phyloP scores from a whole-genome alignment of 2,797 vertebrate genomes.

The Loriculus beryllinus region DNA sequence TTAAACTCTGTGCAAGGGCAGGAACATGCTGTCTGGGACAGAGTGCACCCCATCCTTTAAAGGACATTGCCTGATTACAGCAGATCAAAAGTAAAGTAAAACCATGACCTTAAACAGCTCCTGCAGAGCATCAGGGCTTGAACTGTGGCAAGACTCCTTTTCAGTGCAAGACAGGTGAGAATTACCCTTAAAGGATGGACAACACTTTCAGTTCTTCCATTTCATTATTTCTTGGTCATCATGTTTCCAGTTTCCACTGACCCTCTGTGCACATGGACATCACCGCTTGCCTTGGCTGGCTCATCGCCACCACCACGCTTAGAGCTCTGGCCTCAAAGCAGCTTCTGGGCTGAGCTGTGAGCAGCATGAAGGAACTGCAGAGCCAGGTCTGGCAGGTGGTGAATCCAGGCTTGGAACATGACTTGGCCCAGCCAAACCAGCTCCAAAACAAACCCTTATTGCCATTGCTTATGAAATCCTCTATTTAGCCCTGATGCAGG shows the following conservation, averaged over 20 bases:
- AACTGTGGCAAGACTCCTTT: background rate
- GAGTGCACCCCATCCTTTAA: background rate
- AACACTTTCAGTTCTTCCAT: background rate
- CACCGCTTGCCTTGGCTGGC: background rate
- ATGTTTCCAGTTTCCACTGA: background rate
- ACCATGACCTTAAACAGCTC: rapidly evolving
- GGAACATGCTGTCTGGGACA: background rate
- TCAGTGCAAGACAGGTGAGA: background rate
- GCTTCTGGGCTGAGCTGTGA: background rate
- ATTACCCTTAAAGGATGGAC: background rate
- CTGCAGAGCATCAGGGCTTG: background rate
- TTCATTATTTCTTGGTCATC: background rate
- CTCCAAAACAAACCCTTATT: background rate
- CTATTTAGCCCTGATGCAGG: background rate
- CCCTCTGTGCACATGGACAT: too few relatives aligned
- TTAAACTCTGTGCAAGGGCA: background rate
- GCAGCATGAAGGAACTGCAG: background rate
- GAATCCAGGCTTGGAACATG: background rate
- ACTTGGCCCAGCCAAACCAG: background rate
- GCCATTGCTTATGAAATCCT: background rate
- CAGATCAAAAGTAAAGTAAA: background rate
- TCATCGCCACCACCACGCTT: background rate
- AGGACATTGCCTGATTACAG: rapidly evolving
- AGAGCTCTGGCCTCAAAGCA: background rate
- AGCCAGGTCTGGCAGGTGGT: background rate